phyloP scores from a whole-genome alignment of 1,140 invertebrate genomes.

The Penaeus indicus region DNA sequence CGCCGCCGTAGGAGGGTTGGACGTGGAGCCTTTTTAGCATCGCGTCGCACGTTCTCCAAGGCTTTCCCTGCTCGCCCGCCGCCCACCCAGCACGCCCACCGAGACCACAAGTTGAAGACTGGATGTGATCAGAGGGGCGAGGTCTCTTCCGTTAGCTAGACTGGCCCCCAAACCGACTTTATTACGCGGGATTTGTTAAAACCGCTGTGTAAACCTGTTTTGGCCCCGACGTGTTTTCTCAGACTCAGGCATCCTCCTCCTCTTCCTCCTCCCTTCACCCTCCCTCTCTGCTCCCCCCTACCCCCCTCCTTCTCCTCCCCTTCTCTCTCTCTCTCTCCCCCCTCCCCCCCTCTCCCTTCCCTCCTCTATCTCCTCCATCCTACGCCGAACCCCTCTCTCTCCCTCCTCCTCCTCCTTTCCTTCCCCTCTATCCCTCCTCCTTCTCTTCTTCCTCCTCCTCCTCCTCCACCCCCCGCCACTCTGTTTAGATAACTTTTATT shows the following conservation, averaged over 20 bases:
- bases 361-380: background rate
- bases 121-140: conserved; percentile 50
- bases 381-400: conserved; percentile 2
- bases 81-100: conserved; percentile 41
- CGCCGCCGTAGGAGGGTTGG: too few relatives aligned
- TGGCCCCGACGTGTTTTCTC: conserved; percentile 63
- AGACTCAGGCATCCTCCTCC: conserved; percentile 40
- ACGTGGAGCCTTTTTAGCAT: background rate
- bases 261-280: background rate
- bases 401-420: background rate
- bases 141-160: conserved; percentile 40
- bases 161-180: conserved; percentile 50
- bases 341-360: background rate
- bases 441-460: background rate
- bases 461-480: conserved; percentile 33
- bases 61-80: background rate
- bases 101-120: conserved; percentile 51
- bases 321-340: too few relatives aligned
- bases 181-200: conserved; percentile 65
- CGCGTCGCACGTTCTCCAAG: background rate
- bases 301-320: background rate
- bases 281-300: background rate
- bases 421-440: background rate
- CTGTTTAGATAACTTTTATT: conserved; percentile 66
- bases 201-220: conserved; percentile 65